These are phyloP conservation scores for Mobula hypostoma DNA, from an alignment of 2,113 vertebrate genomes.

Conservation along the genomic window DNA sequence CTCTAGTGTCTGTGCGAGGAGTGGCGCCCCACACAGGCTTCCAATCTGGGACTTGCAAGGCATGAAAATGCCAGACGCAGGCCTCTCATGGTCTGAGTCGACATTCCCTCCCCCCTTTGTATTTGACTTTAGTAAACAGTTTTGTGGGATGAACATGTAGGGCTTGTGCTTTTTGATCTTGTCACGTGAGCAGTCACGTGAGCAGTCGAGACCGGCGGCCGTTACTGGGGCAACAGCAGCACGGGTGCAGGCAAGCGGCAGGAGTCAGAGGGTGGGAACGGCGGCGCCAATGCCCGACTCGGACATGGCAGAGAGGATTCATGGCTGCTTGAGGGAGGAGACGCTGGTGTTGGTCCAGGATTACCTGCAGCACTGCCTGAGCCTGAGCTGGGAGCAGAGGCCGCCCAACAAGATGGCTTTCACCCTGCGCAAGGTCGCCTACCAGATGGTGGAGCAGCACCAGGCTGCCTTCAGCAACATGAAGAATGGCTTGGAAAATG, in stretches of 20 bases:
- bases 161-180: too few relatives aligned
- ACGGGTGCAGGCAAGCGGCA: not conserved
- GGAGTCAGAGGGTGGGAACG: not conserved
- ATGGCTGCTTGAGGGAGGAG: slow-evolving; percentile 56
- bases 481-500: slow-evolving; percentile 47
- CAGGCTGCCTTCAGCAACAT: slow-evolving; percentile 40
- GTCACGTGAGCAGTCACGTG: too few relatives aligned
- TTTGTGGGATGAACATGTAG: too few relatives aligned
- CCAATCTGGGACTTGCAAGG: too few relatives aligned
- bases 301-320: slow-evolving; percentile 51
- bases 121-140: not conserved
- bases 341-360: slow-evolving; percentile 59
- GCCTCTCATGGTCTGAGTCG: too few relatives aligned
- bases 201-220: not conserved
- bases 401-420: slow-evolving; percentile 62
- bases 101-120: too few relatives aligned
- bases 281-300: not conserved
- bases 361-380: slow-evolving; percentile 58
- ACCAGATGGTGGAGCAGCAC: slow-evolving; percentile 53
- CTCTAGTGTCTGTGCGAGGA: too few relatives aligned
- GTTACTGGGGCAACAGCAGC: not conserved
- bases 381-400: slow-evolving; percentile 40
- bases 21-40: too few relatives aligned
- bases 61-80: too few relatives aligned
- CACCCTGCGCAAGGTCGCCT: slow-evolving; percentile 57